Conservation (phyloP, 2,113 vertebrate species). For the Rhinolophus ferrumequinum region DNA sequence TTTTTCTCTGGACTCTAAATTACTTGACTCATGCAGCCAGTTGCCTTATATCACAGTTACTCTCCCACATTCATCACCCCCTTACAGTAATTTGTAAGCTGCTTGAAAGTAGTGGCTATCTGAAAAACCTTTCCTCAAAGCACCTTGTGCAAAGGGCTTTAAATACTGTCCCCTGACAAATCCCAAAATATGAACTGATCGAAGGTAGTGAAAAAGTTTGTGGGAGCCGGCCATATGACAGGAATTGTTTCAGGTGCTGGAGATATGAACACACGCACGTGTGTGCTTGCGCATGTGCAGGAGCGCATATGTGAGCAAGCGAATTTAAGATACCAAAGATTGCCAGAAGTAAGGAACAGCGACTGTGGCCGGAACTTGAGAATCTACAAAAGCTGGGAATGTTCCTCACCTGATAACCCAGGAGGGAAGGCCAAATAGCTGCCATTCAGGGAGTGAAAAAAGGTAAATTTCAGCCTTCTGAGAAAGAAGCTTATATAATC, state of each 20-base stretch:
- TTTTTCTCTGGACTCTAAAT: slow-evolving; percentile 7
- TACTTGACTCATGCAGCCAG: neutral
- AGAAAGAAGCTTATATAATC: neutral
- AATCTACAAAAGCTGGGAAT: neutral
- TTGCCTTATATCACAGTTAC: neutral
- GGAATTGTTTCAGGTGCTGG: neutral
- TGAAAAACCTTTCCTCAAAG: neutral
- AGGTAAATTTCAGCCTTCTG: neutral
- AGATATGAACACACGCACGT: no score
- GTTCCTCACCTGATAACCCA: neutral
- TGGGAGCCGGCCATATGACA: neutral
- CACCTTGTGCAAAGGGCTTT: neutral
- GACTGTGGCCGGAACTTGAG: neutral
- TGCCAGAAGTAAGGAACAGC: neutral
- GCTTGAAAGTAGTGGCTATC: neutral
- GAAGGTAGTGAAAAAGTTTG: neutral
- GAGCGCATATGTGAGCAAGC: no score
- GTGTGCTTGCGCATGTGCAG: neutral
- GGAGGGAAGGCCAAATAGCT: neutral
- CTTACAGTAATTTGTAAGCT: neutral
- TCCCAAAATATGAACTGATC: neutral
- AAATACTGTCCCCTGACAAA: neutral
- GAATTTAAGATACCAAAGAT: neutral
- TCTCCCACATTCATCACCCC: neutral
- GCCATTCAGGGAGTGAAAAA: neutral